A percentile compares a stretch with the other conserved stretches of the same genome.
Evolutionary conservation across 2,888 invertebrate species (phyloP).

Genomic region (Norana najaformis): DNA sequence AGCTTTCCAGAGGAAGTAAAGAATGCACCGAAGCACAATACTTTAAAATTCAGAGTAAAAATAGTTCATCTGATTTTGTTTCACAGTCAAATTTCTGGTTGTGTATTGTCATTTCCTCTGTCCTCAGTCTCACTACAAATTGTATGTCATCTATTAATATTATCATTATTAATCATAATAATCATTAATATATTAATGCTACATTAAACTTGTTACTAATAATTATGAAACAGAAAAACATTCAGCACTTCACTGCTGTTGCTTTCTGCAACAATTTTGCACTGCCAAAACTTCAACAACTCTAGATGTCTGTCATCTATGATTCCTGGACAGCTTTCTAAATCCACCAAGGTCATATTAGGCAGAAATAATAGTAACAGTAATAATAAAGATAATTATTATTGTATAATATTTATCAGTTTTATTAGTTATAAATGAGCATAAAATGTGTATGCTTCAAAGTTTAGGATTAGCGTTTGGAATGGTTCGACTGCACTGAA

Average conservation of each 20-base stretch:
- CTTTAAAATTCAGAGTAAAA: not conserved
- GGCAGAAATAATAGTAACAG: too few species aligned
- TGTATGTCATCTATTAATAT: not conserved
- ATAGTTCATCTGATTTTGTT: not conserved
- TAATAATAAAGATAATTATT: too few species aligned
- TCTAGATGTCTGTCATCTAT: too few species aligned
- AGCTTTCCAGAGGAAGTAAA: not conserved
- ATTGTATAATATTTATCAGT: too few species aligned
- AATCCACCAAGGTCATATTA: too few species aligned
- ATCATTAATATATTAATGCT: not conserved
- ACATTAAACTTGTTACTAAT: not conserved
- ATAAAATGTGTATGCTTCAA: not conserved
- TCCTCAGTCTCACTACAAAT: not conserved
- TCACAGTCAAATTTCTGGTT: not conserved
- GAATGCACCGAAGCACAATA: not conserved
- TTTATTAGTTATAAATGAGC: not conserved
- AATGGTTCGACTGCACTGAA: not conserved
- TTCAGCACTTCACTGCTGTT: not conserved
- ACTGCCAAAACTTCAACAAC: too few species aligned
- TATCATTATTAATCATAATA: not conserved
- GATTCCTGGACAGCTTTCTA: too few species aligned
- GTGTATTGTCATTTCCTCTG: not conserved
- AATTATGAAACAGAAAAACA: not conserved
- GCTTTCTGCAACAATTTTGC: too few species aligned
- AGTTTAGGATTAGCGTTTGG: too few species aligned